Evolutionary conservation across 1,140 invertebrate genomes (phyloP), one percentile per base, ranked within the genome.

Genomic region (Mycetomoellerius zeteki): DNA sequence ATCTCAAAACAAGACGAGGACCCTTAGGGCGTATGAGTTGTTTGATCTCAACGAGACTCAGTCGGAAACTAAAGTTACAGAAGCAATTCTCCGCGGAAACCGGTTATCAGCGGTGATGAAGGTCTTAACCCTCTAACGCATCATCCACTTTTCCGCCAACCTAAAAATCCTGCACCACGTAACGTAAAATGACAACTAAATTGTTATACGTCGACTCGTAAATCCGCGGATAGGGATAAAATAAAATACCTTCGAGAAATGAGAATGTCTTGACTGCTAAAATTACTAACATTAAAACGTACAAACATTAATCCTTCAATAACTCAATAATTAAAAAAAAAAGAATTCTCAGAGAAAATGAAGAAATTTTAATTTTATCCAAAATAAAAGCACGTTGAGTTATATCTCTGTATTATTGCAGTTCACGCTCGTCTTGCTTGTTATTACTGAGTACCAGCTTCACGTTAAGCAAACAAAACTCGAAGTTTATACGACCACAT

Each of bases 61-160:
- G 80, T 47, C 52, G 37, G 80, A 84, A 84, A 84, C 80, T 75
- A 62, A 84, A 84, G 80, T 84, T 84, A 73, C 80, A 50, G 80
- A 58, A 84, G 80, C 69, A 27, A 75, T 84, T 75, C 65, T 50
- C 80, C 80, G 80, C 37, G 54, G 54, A 84, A 84, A 84, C 80
- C 80, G 80, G 80, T 84, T 84, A 84, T 84, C 80, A 84, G 21
- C 69, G 80, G 69, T 27, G 69, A 84, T 84, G 69, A 84, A 84
- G 80, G 80, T 75, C 37, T 84, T 84, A 75, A 75, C 69, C 80
- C 27, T 33, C 56, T 50, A 73, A 75, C 58, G 69, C 54, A 73
- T 60, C 58, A 75, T 84, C 69, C 69, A 84, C 37, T 84, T 84
- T 81, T 84, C 37, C 80, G 33, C 24, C 80, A 33, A 75, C 54